Evolutionary conservation across 1,140 invertebrate genomes (phyloP).

Genomic region (Micrasema longulum): DNA sequence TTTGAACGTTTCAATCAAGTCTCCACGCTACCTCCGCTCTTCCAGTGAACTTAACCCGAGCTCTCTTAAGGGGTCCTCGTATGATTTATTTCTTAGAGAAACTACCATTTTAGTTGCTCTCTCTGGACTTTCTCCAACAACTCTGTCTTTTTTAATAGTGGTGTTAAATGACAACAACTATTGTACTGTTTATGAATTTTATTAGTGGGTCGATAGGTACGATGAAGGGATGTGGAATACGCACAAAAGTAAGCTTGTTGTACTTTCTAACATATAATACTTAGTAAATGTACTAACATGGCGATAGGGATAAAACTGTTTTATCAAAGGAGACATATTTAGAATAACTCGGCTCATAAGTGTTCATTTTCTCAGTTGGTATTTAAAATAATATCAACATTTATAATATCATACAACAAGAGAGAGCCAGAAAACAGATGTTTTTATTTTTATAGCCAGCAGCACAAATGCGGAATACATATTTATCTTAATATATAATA

Average conservation of each 20-base stretch:
- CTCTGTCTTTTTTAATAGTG: no score
- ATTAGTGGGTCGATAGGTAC: conserved; percentile 29
- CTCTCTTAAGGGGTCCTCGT: no score
- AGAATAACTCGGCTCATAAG: conserved; percentile 1
- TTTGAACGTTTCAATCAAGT: no score
- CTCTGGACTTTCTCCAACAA: no score
- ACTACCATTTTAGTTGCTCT: no score
- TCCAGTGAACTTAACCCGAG: no score
- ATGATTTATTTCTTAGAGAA: no score
- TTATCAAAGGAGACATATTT: conserved; percentile 25
- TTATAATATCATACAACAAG: conserved; percentile 25
- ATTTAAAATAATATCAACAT: conserved; percentile 22
- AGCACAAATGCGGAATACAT: background rate
- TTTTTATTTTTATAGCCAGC: background rate
- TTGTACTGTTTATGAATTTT: conserved; percentile 5
- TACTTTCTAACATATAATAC: conserved; percentile 14
- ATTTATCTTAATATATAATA: no score
- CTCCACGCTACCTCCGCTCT: no score
- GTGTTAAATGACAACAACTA: background rate
- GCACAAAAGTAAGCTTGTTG: conserved; percentile 26
- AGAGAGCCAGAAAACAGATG: conserved; percentile 8
- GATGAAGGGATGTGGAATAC: conserved; percentile 24
- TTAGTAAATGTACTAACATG: conserved; percentile 12
- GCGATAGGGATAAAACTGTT: conserved; percentile 8
- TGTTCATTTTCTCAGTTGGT: conserved; percentile 3